A percentile compares a stretch with the other conserved stretches of the same genome.
These are phyloP conservation scores for Labeo catla DNA, from an alignment of 2,113 vertebrate species.

Conservation along the genomic window DNA sequence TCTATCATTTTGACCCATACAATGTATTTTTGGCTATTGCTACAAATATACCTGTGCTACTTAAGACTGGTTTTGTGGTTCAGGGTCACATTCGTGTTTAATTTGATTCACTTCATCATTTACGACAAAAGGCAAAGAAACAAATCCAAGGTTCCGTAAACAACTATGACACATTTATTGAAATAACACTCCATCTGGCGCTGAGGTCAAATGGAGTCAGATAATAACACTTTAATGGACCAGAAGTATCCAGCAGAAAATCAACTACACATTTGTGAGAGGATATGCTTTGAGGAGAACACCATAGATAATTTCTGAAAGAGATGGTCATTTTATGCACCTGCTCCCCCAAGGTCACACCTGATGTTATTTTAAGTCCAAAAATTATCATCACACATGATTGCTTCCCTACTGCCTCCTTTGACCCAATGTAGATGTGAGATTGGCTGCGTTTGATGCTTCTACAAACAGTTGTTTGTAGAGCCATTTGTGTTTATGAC, in stretches of 20 bases:
- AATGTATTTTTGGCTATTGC: no score
- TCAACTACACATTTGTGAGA: background rate
- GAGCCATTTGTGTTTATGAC: background rate
- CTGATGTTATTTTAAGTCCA: background rate
- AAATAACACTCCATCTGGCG: slow-evolving; percentile 11
- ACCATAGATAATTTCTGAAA: slow-evolving; percentile 2
- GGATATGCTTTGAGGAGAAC: background rate
- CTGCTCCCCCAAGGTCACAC: slow-evolving; percentile 11
- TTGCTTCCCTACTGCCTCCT: background rate
- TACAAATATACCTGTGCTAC: no score
- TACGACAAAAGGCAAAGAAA: background rate
- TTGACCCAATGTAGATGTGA: background rate
- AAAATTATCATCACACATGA: background rate
- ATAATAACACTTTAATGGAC: slow-evolving; percentile 11
- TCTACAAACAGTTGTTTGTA: background rate
- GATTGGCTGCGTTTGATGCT: background rate
- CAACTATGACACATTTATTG: background rate
- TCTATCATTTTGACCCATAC: no score
- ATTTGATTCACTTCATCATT: background rate
- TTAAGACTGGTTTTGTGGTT: no score
- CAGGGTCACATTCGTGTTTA: background rate
- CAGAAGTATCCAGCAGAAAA: background rate
- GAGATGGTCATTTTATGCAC: background rate
- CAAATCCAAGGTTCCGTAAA: background rate
- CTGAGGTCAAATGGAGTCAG: background rate